Percentiles rank a stretch among this genome's conserved stretches.
Evolutionary conservation across 2,113 vertebrate genomes (phyloP).

Genomic region (Otus sunia): DNA sequence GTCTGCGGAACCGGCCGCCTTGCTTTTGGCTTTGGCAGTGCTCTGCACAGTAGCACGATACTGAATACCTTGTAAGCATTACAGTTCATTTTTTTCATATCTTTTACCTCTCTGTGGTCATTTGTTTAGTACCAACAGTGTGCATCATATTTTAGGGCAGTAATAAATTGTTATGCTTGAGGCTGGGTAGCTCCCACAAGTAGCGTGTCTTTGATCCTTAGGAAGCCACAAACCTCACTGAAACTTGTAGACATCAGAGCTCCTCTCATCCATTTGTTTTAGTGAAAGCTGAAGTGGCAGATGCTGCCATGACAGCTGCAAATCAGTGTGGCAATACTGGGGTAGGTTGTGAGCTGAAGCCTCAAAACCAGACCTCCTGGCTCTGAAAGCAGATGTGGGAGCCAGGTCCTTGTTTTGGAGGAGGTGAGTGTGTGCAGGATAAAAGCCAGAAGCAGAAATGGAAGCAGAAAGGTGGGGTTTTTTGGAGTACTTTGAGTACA

Average conservation of each 20-base stretch:
- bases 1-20: neutral
- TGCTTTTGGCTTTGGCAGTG: neutral
- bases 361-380: neutral
- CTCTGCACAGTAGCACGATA: neutral
- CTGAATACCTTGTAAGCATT: neutral
- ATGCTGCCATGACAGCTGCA: neutral
- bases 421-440: neutral
- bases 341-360: neutral
- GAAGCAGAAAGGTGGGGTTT: neutral
- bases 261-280: neutral
- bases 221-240: neutral
- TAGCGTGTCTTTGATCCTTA: neutral
- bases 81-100: neutral
- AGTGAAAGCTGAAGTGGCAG: neutral
- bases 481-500: neutral
- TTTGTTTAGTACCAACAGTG: neutral
- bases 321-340: neutral
- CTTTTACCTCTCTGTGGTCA: neutral
- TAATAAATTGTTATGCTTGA: neutral
- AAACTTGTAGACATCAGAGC: neutral
- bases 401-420: neutral
- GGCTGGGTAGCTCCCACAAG: neutral
- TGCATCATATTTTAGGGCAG: neutral
- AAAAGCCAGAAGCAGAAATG: neutral
- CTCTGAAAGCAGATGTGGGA: neutral